Base-by-base conservation (phyloP, 2,888 invertebrate genomes). In the Rugalucina vietnamica region DNA sequence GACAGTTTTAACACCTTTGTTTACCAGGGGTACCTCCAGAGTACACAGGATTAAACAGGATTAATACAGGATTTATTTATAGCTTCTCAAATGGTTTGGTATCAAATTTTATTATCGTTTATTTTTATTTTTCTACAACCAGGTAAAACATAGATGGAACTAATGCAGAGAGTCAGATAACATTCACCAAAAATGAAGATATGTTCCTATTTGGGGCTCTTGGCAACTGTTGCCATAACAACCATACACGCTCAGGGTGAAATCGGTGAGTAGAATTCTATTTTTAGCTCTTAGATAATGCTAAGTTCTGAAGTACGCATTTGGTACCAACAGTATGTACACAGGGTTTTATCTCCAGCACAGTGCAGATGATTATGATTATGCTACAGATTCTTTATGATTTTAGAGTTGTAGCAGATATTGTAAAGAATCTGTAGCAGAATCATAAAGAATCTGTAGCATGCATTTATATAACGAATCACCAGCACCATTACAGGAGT, bases 121-220 rank as follows among this genome's bases (percentile, higher is more conserved):
- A 5, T 4, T 65, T 65, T 65, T 34, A 80, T 78, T 87, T 83
- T 79, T 81, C 79, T 80, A 81, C 78, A 71, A 76, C 73, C 83
- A 89, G 89, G 89, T 89, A 89, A 88, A 86, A 84, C 84, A 87
- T 79, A 69, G 76, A 79, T 79, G 85, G 85, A 79, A 80, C 85
- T 87, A 84, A 85, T 85, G 82, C 79, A 74, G 76, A 80, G 80
- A 77, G 69, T 37, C 37, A 43, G n/a, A 54, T 70, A 49, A 65
- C 71, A 29, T 37, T 39, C 54, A 39, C 57, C 81, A 84, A n/a
- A 71, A 72, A 85, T 85, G 85, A 79, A 77, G 85, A 79, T 69
- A 65, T 32, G 50, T 71, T 60, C 76, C 37, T 37, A 50, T 70
- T 36, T 57, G 36, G 77, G 82, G 85, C 85, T 85, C 82, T 77